These are phyloP conservation scores for Philhelius pedissequus DNA, from an alignment of 2,888 invertebrate species.

Conservation along the genomic window DNA sequence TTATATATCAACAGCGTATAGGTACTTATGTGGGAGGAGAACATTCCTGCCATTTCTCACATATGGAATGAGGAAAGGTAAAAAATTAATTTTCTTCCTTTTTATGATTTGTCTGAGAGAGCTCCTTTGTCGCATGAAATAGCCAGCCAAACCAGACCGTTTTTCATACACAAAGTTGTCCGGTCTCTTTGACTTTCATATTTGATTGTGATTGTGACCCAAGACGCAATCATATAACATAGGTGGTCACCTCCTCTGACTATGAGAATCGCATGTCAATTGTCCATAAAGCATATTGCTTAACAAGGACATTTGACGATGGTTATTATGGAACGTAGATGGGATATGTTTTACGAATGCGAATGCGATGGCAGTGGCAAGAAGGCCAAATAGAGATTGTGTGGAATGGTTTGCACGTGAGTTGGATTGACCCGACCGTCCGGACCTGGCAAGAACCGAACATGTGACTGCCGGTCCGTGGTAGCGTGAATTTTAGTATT, in stretches of 20 bases:
- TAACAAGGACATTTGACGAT: slow-evolving; percentile 64
- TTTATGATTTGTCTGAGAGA: slow-evolving; percentile 68
- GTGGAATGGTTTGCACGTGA: neutral
- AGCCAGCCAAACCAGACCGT: neutral
- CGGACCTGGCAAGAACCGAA: neutral
- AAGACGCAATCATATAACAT: neutral
- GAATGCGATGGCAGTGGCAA: neutral
- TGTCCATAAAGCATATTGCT: slow-evolving; percentile 64
- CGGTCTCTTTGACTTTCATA: slow-evolving; percentile 45
- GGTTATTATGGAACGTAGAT: slow-evolving; percentile 30
- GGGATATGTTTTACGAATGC: neutral
- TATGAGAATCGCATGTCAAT: slow-evolving; percentile 64
- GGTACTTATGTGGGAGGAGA: neutral
- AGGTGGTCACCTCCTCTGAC: slow-evolving; percentile 35
- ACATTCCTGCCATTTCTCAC: neutral
- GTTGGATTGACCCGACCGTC: neutral
- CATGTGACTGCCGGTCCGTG: neutral
- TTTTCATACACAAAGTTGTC: slow-evolving; percentile 4
- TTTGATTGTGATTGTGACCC: slow-evolving; percentile 42
- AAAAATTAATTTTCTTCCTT: slow-evolving; percentile 66
- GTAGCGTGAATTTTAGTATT: slow-evolving; percentile 32
- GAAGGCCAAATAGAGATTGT: neutral
- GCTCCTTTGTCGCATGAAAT: slow-evolving; percentile 44
- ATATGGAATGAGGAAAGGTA: neutral
- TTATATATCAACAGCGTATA: no score